Evolutionary conservation across 2,888 invertebrate species (phyloP).

Genomic region (Drosophila paucipuncta): DNA sequence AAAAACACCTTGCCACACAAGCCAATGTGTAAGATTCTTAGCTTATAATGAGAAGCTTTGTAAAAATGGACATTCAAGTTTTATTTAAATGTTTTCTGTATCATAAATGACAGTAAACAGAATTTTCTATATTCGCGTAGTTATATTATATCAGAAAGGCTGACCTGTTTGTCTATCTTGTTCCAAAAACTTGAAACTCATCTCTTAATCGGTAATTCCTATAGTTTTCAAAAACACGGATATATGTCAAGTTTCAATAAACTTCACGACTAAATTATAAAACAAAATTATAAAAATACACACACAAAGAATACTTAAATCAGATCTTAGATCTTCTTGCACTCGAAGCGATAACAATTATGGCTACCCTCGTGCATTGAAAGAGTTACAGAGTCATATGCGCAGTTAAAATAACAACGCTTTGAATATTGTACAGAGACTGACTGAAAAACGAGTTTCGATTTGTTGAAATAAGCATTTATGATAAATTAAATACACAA

Average conservation of each 20-base stretch:
- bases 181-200: neutral
- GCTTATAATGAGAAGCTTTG: neutral
- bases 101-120: neutral
- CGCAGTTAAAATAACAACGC: slow-evolving; percentile 63
- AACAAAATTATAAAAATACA: neutral
- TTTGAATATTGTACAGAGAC: slow-evolving; percentile 53
- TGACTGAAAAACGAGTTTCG: slow-evolving; percentile 70
- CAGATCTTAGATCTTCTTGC: neutral
- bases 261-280: neutral
- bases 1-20: neutral
- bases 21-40: neutral
- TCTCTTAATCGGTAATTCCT: neutral
- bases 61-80: neutral
- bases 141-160: neutral
- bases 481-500: slow-evolving; percentile 49
- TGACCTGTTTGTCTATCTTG: neutral
- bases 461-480: slow-evolving; percentile 66
- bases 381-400: slow-evolving; percentile 53
- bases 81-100: neutral
- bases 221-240: neutral
- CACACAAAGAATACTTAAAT: neutral
- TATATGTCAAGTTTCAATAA: neutral
- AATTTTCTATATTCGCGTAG: neutral
- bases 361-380: slow-evolving; percentile 43
- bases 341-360: neutral